A percentile compares a stretch with the other conserved stretches of the same genome.
Evolutionary conservation across 2,888 invertebrate species (phyloP).

Genomic region (Cataglyphis cursor): DNA sequence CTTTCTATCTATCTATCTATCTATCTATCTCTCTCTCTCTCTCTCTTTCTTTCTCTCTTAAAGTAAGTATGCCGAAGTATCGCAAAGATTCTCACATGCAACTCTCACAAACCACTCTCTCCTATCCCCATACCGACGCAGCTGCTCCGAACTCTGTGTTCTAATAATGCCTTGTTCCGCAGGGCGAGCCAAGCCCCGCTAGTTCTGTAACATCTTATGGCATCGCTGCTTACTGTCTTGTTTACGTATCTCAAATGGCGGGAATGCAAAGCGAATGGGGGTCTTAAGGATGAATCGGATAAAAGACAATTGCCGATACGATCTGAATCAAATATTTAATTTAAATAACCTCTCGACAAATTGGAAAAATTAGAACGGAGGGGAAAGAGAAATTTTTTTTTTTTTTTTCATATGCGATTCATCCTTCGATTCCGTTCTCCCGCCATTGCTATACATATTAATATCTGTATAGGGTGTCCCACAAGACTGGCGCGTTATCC

Average conservation of each 20-base stretch:
- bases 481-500: slow-evolving; percentile 31
- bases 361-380: background rate
- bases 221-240: slow-evolving; percentile 76
- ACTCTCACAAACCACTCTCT: slow-evolving; percentile 28
- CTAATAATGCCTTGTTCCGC: slow-evolving; percentile 71
- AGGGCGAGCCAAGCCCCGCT: slow-evolving; percentile 72
- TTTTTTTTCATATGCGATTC: slow-evolving; percentile 22
- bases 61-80: slow-evolving; percentile 26
- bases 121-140: slow-evolving; percentile 58
- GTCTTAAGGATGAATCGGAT: slow-evolving; percentile 20
- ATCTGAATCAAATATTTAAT: background rate
- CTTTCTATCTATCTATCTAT: background rate
- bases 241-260: slow-evolving; percentile 55
- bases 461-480: slow-evolving; percentile 27
- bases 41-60: background rate
- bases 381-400: background rate
- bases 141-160: slow-evolving; percentile 65
- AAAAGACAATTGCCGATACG: background rate
- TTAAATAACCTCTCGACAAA: background rate
- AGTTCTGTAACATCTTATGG: slow-evolving; percentile 72
- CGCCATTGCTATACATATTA: slow-evolving; percentile 35
- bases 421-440: slow-evolving; percentile 37
- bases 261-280: slow-evolving; percentile 36
- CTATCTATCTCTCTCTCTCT: background rate
- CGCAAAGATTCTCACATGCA: slow-evolving; percentile 46